Base-by-base conservation (phyloP, 2,797 vertebrate species). In the Urophycis tenuis region DNA sequence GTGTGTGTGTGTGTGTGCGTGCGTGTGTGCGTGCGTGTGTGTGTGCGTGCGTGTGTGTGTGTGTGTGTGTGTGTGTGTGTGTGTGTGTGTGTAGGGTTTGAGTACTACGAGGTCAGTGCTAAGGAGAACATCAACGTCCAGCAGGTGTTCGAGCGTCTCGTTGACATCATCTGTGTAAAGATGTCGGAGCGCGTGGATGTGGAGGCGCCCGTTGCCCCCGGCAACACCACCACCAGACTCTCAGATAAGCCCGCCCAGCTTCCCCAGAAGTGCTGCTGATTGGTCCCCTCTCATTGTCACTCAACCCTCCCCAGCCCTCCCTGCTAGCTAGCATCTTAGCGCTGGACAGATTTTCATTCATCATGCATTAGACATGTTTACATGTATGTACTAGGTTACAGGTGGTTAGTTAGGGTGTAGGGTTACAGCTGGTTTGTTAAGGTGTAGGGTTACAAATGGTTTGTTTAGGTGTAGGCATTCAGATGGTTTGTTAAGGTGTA, bases 111-210 rank as follows among this genome's bases (percentile, higher is more conserved):
- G 92, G 95, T 95, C 8, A 99, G 97, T 5, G 96, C 97, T 81
- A 99, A 98, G 91, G 96, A 99, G 90, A 98, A 98, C 88, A 96
- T 99, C 91, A 97, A 96, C 0, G 96, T 98, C 82, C 94, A 94
- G 80, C 96, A 99, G 91, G 96, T 97, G 75, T 99, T 99, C 3
- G 96, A 99, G 87, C 94, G 96, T 3, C 93, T 99, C 2, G 96
- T 98, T 67, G 96, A 98, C 90, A 95, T 97, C 84, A 98, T 98
- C 91, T 98, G 96, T 1, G 95, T 97, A 80, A 99, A 98, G 92
- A 98, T 98, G 96, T 97, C 96, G 0, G 96, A 98, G 89, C 95
- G 95, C 0, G 92, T 96, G 82, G 96, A 97, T 31, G 92, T 94
- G 12, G 96, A 97, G 82, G 92, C 86, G 5, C 92, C 95, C 1